Evolutionary conservation across 2,797 vertebrate species (phyloP), one percentile per base, ranked within the genome.

Genomic region (Siniperca undulata): DNA sequence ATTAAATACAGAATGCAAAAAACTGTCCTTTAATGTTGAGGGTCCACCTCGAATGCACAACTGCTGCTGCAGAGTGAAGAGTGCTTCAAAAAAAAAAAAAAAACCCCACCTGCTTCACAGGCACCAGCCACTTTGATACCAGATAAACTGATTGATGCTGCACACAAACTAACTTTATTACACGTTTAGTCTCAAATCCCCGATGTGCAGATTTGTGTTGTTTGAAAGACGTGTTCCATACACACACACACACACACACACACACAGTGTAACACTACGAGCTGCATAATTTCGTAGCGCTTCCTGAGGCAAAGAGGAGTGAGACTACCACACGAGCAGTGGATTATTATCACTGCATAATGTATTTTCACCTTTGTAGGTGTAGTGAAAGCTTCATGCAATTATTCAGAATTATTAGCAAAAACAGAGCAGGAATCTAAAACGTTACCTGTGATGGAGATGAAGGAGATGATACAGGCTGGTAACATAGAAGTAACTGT

Each of bases 341-440:
- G 66, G 74, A 81, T 91, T 89, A 82, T 90, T 92, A 92, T 89
- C 90, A 83, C 90, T 88, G 89, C 90, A 92, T 92, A 91, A 91
- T 86, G 77, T 83, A 30, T 71, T 90, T 90, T 84, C 91, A 89
- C 84, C 87, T 88, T 74, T 11, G 5, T 13, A 59, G 60, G 61
- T 77, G 75, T 67, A 80, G 48, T 19, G 40, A 71, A 84, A 48
- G 65, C 88, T 74, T 81, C 42, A 46, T 40, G 17, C 64, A 84
- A 70, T 81, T 86, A 80, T 80, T 82, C 55, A 24, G 38, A 73
- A 84, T 55, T 60, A 64, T 70, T 79, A 34, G 14, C 24, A 46
- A 60, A 74, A 74, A 71, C 52, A 80, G 59, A 71, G 38, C 36
- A 74, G 46, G 68, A 68, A 80, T 22, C n/a, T 40, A 68, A 68